Evolutionary conservation across 2,888 invertebrate species (phyloP), one percentile per base, ranked within the genome.

Genomic region (Drosophila ustulata): DNA sequence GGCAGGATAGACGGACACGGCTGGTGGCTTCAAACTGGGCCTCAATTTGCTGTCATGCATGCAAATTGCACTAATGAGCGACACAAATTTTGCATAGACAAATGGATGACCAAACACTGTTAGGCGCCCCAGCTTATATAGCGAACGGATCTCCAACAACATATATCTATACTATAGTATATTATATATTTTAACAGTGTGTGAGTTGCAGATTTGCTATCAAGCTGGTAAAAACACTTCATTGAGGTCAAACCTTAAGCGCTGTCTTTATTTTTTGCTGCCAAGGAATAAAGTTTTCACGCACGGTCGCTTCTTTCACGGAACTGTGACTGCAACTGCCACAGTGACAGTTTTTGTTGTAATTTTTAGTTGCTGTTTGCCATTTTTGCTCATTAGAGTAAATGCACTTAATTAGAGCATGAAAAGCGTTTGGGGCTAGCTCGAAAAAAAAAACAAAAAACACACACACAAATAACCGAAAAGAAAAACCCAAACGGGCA

Each of bases 331-430:
- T 41, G 41, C 71, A 46, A 55, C 61, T 68, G 55, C 13, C 25
- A 53, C 56, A 57, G 66, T 34, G 5, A 32, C 53, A 63, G 58
- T 52, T 72, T 72, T 59, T 61, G 46, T 70, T 37, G 50, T 53
- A 30, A 52, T 37, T 53, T 58, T 34, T 46, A 56, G 45, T 46
- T 53, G 47, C 53, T 67, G 52, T 50, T 70, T 25, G 83, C 74
- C 58, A 88, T 85, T 85, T 85, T 85, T 85, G 85, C 85, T 85
- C 85, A 89, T 85, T 85, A 85, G 89, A 81, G 89, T 87, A 85
- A 85, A 83, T 85, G 77, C 75, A 85, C 84, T 85, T 85, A 85
- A 85, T 85, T 85, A 89, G 89, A 88, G 85, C 88, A 69, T 81
- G 78, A 72, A 71, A 69, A 74, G 55, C 66, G 66, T 75, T 63